Evolutionary conservation across 2,888 invertebrate species (phyloP).

Genomic region (Acrocyrtus sp.): DNA sequence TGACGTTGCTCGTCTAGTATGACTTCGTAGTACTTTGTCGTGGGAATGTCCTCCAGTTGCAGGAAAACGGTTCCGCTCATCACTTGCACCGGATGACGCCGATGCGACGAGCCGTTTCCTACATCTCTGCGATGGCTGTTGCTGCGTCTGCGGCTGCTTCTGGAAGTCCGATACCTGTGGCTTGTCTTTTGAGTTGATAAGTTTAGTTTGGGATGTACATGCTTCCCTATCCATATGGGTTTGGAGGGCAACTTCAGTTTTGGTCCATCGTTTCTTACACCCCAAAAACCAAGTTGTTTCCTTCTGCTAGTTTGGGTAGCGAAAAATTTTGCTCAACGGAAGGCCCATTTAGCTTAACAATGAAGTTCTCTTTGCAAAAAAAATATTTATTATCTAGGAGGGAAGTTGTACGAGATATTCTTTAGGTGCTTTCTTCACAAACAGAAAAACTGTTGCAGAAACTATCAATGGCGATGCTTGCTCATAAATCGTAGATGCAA

Average conservation of each 20-base stretch:
- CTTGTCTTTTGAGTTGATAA: not conserved
- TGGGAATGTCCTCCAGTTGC: too few species aligned
- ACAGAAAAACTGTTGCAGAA: too few species aligned
- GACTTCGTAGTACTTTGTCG: conserved; percentile 37
- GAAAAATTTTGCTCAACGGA: conserved; percentile 44
- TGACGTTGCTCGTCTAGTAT: conserved; percentile 12
- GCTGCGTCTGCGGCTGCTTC: not conserved
- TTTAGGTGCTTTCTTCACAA: too few species aligned
- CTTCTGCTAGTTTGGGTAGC: conserved; percentile 41
- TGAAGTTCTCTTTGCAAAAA: too few species aligned
- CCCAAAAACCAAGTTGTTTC: too few species aligned
- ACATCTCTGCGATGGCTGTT: not conserved
- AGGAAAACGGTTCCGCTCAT: not conserved
- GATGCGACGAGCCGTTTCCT: too few species aligned
- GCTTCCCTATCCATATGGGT: conserved; percentile 5
- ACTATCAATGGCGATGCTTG: too few species aligned
- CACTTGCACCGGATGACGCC: not conserved
- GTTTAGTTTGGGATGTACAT: not conserved
- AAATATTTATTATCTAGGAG: too few species aligned
- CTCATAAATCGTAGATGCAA: too few species aligned
- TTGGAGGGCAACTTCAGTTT: not conserved
- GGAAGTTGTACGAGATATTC: too few species aligned
- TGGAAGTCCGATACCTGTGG: not conserved
- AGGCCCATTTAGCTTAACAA: conserved; percentile 41
- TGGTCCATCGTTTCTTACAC: not conserved